phyloP scores from a whole-genome alignment of 2,888 invertebrate genomes.

The Malthinus seriepunctatus region DNA sequence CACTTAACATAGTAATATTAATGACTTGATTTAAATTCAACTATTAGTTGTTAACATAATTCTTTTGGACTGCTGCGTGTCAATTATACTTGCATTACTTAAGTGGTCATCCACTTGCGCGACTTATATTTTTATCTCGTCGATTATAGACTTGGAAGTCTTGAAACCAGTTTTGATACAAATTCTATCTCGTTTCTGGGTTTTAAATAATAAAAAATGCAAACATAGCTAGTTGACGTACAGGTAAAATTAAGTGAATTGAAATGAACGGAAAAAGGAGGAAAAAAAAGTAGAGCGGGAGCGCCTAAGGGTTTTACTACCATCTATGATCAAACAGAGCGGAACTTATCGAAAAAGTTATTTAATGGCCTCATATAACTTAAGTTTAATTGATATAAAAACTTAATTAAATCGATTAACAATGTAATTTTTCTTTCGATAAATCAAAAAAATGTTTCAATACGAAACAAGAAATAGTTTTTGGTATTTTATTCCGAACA shows the following conservation, averaged over 20 bases:
- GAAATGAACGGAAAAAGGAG: conserved; percentile 1
- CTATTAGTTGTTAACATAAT: conserved; percentile 11
- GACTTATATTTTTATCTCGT: conserved; percentile 40
- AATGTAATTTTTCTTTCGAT: neutral
- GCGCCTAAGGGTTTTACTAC: conserved; percentile 29
- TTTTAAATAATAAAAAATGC: neutral
- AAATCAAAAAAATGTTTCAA: too few relatives aligned
- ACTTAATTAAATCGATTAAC: neutral
- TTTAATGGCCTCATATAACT: conserved; percentile 2
- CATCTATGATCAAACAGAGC: conserved; percentile 30
- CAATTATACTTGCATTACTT: conserved; percentile 48
- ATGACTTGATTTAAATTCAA: conserved; percentile 4
- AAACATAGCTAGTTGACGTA: conserved; percentile 16
- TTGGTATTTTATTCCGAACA: too few relatives aligned
- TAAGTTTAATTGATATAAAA: neutral
- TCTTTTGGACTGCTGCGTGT: conserved; percentile 38
- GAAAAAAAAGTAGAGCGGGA: conserved; percentile 35
- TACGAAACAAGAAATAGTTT: too few relatives aligned
- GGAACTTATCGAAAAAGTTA: conserved; percentile 25
- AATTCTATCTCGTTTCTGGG: neutral
- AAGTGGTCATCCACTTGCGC: conserved; percentile 45
- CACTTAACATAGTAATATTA: conserved; percentile 16
- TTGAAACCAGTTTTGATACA: conserved; percentile 16
- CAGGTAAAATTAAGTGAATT: conserved; percentile 8
- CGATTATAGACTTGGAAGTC: conserved; percentile 32